Conservation (phyloP, 2,888 invertebrate genomes). For the Megastigmus dorsalis region DNA sequence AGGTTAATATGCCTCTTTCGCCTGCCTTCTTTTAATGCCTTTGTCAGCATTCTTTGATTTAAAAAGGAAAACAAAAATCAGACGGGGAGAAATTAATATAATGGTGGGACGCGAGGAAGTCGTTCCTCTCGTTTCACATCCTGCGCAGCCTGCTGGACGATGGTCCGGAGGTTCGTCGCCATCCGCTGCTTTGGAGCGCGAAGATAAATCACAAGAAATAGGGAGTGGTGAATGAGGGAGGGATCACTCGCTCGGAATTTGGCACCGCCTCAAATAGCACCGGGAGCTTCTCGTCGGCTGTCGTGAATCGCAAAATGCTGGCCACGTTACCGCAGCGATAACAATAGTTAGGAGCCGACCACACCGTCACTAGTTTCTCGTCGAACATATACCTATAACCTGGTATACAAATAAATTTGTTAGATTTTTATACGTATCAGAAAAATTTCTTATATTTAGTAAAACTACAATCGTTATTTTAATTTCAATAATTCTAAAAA, state of each 20-base stretch:
- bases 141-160: conserved; percentile 31
- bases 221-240: conserved; percentile 93
- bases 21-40: neutral
- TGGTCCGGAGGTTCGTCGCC: conserved; percentile 5
- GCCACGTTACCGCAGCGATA: conserved; percentile 99
- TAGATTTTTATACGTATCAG: neutral
- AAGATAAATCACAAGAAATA: conserved; percentile 89
- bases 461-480: neutral
- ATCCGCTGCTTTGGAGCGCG: conserved; percentile 7
- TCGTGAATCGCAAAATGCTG: conserved; percentile 93
- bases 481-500: conserved; percentile 1
- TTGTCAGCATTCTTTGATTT: neutral
- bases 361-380: conserved; percentile 96
- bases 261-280: conserved; percentile 97
- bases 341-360: conserved; percentile 99
- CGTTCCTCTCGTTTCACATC: conserved; percentile 28
- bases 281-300: conserved; percentile 84
- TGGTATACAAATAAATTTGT: conserved; percentile 68
- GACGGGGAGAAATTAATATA: conserved; percentile 28
- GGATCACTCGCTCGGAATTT: conserved; percentile 94
- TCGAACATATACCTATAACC: conserved; percentile 99
- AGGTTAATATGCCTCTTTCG: conserved; percentile 22
- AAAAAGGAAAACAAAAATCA: conserved; percentile 30
- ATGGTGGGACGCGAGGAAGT: neutral
- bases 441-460: conserved; percentile 4